A percentile compares a stretch with the other conserved stretches of the same genome.
phyloP scores from a whole-genome alignment of 2,797 vertebrate genomes.

The Malacoraja senta region DNA sequence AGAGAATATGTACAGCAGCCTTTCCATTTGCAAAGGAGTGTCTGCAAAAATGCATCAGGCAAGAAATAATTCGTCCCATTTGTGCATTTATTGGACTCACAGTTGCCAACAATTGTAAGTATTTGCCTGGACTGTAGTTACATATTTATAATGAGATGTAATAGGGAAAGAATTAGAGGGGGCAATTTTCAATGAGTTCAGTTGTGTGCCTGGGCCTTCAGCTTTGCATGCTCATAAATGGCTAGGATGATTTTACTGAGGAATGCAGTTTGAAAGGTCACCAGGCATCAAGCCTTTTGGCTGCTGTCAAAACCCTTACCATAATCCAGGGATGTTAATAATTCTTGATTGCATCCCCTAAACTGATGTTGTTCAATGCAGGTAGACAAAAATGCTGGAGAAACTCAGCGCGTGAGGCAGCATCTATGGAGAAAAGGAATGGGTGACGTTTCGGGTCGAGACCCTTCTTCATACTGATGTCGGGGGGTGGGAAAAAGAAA shows the following conservation, averaged over 20 bases:
- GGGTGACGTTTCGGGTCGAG: too few relatives aligned
- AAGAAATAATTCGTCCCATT: constrained; percentile 74
- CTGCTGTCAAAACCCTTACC: constrained; percentile 1
- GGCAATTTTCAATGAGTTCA: not conserved
- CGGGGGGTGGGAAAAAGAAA: too few relatives aligned
- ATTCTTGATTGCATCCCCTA: not conserved
- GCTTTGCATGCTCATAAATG: not conserved
- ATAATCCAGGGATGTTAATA: not conserved
- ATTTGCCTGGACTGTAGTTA: not conserved
- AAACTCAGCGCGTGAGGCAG: too few relatives aligned
- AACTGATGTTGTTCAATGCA: not conserved
- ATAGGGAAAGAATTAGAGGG: not conserved
- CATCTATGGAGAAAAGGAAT: too few relatives aligned
- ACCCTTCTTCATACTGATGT: too few relatives aligned
- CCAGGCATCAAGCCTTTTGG: not conserved
- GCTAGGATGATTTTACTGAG: not conserved
- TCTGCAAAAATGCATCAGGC: constrained; percentile 61
- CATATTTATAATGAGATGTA: not conserved
- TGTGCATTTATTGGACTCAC: constrained; percentile 85
- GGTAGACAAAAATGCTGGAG: too few relatives aligned
- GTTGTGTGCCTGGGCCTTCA: not conserved
- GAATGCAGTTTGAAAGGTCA: not conserved
- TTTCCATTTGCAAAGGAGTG: constrained; percentile 71
- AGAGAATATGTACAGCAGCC: constrained; percentile 69
- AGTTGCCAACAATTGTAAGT: constrained; percentile 86